Conservation (phyloP, 1,140 invertebrate genomes). For the Drosophila sucinea region DNA sequence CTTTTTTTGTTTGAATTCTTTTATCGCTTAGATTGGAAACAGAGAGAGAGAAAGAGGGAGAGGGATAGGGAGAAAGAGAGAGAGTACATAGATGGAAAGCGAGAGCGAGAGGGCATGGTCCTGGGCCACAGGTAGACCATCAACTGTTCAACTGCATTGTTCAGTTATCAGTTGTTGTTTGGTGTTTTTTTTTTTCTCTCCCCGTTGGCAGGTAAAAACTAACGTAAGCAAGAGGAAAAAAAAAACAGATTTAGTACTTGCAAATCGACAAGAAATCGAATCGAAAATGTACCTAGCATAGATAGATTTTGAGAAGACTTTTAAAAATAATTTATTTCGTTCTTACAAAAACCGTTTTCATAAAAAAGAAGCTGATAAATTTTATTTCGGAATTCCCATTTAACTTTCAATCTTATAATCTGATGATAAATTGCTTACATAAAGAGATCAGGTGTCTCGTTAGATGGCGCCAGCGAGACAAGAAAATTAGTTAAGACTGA, state of each 20-base stretch:
- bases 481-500: no score
- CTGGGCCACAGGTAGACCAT: constrained; percentile 58
- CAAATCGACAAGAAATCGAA: background rate
- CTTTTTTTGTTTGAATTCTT: constrained; percentile 17
- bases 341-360: no score
- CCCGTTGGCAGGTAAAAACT: constrained; percentile 62
- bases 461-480: no score
- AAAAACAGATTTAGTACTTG: background rate
- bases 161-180: constrained; percentile 48
- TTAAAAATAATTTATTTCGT: no score
- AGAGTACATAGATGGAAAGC: background rate
- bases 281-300: no score
- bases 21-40: background rate
- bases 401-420: no score
- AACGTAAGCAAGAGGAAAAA: constrained; percentile 48
- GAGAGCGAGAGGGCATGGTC: constrained; percentile 2
- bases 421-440: no score
- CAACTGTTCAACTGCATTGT: constrained; percentile 58
- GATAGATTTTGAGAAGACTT: no score
- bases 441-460: no score
- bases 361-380: no score
- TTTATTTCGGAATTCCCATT: no score
- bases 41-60: background rate
- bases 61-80: background rate
- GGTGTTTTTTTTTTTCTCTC: background rate